phyloP scores from a whole-genome alignment of 2,113 vertebrate species.

The Charina bottae region DNA sequence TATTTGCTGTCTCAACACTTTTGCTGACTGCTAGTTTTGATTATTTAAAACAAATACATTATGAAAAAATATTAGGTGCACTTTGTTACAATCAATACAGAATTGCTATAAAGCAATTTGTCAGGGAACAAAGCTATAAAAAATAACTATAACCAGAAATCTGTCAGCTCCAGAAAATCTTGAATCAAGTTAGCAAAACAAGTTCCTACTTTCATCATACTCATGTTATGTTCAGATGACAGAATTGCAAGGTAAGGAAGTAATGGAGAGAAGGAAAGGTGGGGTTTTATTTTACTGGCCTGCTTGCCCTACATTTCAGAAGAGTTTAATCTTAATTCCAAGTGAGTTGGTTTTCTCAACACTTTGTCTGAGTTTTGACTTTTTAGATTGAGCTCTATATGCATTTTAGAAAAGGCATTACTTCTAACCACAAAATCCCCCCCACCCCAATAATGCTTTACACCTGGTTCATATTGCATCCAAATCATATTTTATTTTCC shows the following conservation, averaged over 20 bases:
- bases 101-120: neutral
- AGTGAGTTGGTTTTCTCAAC: slow-evolving; percentile 19
- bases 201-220: neutral
- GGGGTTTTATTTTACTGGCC: slow-evolving; percentile 31
- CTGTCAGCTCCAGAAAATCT: slow-evolving; percentile 15
- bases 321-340: neutral
- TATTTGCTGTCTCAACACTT: neutral
- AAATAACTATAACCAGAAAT: neutral
- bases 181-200: neutral
- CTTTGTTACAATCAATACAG: neutral
- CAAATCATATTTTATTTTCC: neutral
- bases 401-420: slow-evolving; percentile 24
- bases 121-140: neutral
- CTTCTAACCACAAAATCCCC: neutral
- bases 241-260: slow-evolving; percentile 4
- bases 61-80: slow-evolving; percentile 8
- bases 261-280: slow-evolving; percentile 19
- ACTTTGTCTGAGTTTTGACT: slow-evolving; percentile 24
- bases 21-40: neutral
- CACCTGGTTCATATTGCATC: neutral
- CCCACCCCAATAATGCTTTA: neutral
- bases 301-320: neutral
- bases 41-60: slow-evolving; percentile 22
- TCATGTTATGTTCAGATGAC: neutral
- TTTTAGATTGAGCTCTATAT: neutral